These are phyloP conservation scores for Drosophila monieri DNA, from an alignment of 2,888 invertebrate species.

Conservation along the genomic window DNA sequence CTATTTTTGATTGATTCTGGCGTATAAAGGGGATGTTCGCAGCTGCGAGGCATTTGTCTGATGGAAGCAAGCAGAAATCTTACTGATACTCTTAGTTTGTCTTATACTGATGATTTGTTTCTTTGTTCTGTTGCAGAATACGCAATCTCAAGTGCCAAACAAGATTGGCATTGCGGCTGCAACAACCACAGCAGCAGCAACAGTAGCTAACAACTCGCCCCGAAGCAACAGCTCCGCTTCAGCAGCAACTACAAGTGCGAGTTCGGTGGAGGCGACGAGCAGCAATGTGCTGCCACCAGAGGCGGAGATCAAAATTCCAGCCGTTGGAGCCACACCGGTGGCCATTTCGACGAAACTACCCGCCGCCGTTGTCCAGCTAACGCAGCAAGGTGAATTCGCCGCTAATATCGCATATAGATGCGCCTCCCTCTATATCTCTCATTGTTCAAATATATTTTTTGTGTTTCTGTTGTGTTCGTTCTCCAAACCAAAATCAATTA, in stretches of 20 bases:
- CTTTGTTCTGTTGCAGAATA: conserved; percentile 62
- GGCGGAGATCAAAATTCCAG: conserved; percentile 87
- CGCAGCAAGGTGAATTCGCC: conserved; percentile 85
- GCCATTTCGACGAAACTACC: conserved; percentile 87
- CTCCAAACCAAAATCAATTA: conserved; percentile 21
- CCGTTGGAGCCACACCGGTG: conserved; percentile 86
- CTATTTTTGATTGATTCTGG: conserved; percentile 67
- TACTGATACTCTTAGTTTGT: not conserved
- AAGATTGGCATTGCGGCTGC: conserved; percentile 45
- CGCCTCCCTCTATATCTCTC: conserved; percentile 13
- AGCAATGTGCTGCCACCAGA: conserved; percentile 82
- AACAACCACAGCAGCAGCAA: conserved; percentile 18
- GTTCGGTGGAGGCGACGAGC: conserved; percentile 58
- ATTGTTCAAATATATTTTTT: conserved; percentile 24
- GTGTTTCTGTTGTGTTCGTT: conserved; percentile 58
- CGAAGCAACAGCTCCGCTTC: conserved; percentile 15
- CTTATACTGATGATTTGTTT: conserved; percentile 3
- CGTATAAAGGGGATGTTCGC: conserved; percentile 64
- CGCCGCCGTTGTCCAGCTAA: conserved; percentile 87
- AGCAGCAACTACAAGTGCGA: conserved; percentile 33
- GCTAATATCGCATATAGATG: conserved; percentile 1
- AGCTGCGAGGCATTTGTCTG: conserved; percentile 79
- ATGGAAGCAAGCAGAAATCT: conserved; percentile 15
- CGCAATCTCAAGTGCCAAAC: conserved; percentile 80
- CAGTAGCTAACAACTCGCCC: conserved; percentile 18